These are phyloP conservation scores for Protobothrops flavoviridis DNA, from an alignment of 2,113 vertebrate species.

Conservation along the genomic window DNA sequence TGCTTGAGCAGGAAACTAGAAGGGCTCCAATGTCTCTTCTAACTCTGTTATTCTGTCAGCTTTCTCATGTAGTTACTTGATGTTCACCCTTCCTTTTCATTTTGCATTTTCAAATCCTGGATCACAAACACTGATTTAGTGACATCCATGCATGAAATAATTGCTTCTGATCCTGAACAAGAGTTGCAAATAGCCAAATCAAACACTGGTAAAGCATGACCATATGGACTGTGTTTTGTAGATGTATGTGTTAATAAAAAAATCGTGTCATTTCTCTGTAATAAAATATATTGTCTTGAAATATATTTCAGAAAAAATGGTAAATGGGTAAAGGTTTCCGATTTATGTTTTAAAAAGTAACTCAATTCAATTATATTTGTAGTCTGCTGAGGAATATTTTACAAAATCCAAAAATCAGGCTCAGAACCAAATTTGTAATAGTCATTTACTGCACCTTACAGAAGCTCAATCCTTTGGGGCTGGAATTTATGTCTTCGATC, in stretches of 20 bases:
- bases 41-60: background rate
- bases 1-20: background rate
- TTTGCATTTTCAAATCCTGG: background rate
- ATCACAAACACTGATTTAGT: background rate
- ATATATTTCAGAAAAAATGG: background rate
- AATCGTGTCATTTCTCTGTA: background rate
- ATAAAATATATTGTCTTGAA: background rate
- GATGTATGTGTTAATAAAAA: background rate
- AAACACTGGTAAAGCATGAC: background rate
- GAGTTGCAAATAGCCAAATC: background rate
- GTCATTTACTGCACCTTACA: slow-evolving; percentile 2
- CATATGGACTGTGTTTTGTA: background rate
- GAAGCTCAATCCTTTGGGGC: slow-evolving; percentile 1
- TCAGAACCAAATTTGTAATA: background rate
- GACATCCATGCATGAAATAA: background rate
- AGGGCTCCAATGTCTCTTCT: background rate
- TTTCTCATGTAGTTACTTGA: background rate
- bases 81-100: background rate
- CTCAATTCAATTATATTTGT: background rate
- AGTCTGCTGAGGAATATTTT: background rate
- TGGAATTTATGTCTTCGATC: background rate
- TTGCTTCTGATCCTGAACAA: background rate
- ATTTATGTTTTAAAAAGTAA: background rate
- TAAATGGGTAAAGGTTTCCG: background rate
- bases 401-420: background rate